Base-by-base conservation (phyloP, 2,888 invertebrate genomes). In the Empis livida region DNA sequence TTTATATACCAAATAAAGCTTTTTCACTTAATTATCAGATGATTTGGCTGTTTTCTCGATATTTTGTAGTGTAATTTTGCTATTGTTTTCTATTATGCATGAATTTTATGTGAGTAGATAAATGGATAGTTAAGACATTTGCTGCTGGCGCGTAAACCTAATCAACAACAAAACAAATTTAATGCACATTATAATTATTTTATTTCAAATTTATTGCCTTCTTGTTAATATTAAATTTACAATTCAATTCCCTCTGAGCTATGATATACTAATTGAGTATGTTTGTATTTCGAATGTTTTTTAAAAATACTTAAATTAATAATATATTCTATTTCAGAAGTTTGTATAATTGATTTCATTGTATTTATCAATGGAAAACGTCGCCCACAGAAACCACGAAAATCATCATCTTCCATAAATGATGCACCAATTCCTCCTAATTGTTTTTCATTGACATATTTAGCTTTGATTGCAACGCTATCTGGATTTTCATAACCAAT, bases 361-460 rank as follows among this genome's bases (percentile, higher is more conserved):
- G 44, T 32, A 14, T 32, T 44, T 4, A 46, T 9, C 4, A 50
- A 16, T 20, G 50, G 45, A 30, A 27, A 50, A n/a, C 16, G 30
- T 32, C 43, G 40, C 3, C 39, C 42, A 39, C 50, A 50, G 4
- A 11, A n/a, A 32, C 45, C 45, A 11, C 32, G 35, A 10, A 37
- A 15, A 57, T 79, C 79, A 47, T 79, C 79, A 1, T 75, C 74
- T 56, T 79, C 79, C 10, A 79, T 60, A 23, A 76, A 74, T 79
- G 79, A 79, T 5, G 77, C 55, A 77, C 79, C 77, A 2, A 67
- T 71, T 46, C 77, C 80, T 30, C 71, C 77, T 6, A 79, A 56
- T 52, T 69, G 53, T 54, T 57, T 40, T 50, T 62, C 50, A 64
- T 71, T 60, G 51, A 43, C 47, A 11, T 40, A 30, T 15, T 47